Evolutionary conservation across 2,888 invertebrate genomes (phyloP).

Genomic region (Ctenicera cuprea): DNA sequence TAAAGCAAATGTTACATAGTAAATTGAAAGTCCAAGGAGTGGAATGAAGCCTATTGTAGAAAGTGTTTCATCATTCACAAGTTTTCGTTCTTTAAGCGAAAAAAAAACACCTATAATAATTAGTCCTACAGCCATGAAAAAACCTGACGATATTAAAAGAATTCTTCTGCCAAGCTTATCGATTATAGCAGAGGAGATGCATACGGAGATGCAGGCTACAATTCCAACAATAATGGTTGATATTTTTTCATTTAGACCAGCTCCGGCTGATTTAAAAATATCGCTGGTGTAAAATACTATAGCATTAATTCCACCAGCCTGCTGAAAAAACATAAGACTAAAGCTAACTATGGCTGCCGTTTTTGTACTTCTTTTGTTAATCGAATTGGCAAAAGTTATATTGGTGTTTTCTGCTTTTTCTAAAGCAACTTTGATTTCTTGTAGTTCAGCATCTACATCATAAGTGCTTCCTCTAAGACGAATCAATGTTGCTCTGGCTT

Average conservation of each 20-base stretch:
- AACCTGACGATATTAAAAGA: conserved; percentile 82
- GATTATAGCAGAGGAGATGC: conserved; percentile 84
- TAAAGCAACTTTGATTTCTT: conserved; percentile 76
- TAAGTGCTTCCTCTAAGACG: conserved; percentile 85
- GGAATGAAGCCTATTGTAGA: conserved; percentile 83
- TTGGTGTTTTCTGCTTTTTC: conserved; percentile 75
- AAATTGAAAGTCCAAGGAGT: conserved; percentile 82
- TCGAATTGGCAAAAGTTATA: conserved; percentile 75
- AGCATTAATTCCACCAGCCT: conserved; percentile 89
- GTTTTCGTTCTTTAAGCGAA: conserved; percentile 70
- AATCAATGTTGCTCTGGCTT: conserved; percentile 81
- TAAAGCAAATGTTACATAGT: conserved; percentile 87
- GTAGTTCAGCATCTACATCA: conserved; percentile 82
- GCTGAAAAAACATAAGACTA: conserved; percentile 92
- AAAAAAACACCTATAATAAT: conserved; percentile 85
- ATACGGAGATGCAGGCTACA: conserved; percentile 86
- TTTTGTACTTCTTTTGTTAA: conserved; percentile 75
- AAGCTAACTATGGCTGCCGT: conserved; percentile 83
- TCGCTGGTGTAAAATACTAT: conserved; percentile 86
- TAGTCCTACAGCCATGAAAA: conserved; percentile 82
- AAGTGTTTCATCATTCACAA: conserved; percentile 71
- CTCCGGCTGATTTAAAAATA: conserved; percentile 83
- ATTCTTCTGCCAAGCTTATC: conserved; percentile 88
- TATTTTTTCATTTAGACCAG: conserved; percentile 75
- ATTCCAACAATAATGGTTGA: conserved; percentile 88